Evolutionary conservation across 2,113 vertebrate species (phyloP).

Genomic region (Gobiocypris rarus): DNA sequence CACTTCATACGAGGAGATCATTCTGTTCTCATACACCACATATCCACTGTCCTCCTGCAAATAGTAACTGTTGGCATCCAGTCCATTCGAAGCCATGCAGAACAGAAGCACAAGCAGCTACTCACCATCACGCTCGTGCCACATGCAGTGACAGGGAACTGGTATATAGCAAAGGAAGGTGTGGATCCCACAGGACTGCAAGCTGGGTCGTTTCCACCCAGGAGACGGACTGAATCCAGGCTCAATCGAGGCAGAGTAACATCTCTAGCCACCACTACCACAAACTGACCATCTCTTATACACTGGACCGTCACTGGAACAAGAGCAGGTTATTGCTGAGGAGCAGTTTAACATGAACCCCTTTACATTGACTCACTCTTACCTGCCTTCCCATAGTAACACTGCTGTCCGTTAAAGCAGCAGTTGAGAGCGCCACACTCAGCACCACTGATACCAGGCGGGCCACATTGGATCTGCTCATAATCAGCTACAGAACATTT

Average conservation of each 20-base stretch:
- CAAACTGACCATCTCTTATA: constrained; percentile 75
- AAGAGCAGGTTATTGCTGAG: background rate
- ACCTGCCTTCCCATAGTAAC: constrained; percentile 74
- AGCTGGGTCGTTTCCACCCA: constrained; percentile 55
- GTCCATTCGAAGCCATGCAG: background rate
- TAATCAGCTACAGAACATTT: constrained; percentile 64
- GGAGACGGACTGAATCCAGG: constrained; percentile 65
- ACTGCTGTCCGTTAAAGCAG: constrained; percentile 67
- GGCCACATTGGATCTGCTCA: constrained; percentile 68
- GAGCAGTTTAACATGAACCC: background rate
- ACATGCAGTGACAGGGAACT: constrained; percentile 74
- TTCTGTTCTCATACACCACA: constrained; percentile 74
- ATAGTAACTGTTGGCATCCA: background rate
- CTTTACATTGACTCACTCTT: background rate
- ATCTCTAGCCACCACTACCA: constrained; percentile 71
- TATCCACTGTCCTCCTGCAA: constrained; percentile 50
- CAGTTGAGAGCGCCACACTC: constrained; percentile 69
- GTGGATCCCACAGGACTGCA: constrained; percentile 42
- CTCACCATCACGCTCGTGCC: constrained; percentile 66
- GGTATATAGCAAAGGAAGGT: constrained; percentile 68
- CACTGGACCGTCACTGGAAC: constrained; percentile 77
- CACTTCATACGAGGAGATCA: constrained; percentile 72
- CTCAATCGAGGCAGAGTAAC: constrained; percentile 66
- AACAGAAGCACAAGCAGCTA: background rate
- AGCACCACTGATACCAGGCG: constrained; percentile 51